These are phyloP conservation scores for Rutilus rutilus DNA, from an alignment of 2,113 vertebrate species.

Conservation along the genomic window DNA sequence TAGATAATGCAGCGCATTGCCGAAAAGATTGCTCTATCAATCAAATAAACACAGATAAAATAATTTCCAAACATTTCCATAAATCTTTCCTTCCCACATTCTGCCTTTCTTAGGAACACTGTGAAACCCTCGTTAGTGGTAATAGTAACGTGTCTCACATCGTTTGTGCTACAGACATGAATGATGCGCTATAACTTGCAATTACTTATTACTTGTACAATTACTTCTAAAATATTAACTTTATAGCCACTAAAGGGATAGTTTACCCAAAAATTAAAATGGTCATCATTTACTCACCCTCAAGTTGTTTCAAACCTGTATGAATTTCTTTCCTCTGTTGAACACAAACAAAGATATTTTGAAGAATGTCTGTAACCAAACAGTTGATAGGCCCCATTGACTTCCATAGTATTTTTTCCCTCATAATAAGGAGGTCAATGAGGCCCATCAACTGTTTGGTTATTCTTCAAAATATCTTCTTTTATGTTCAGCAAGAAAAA, in stretches of 20 bases:
- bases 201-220: too few species aligned
- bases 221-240: not conserved
- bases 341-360: not conserved
- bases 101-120: not conserved
- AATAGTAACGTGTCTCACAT: not conserved
- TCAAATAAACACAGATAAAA: slow-evolving; percentile 47
- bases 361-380: not conserved
- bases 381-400: not conserved
- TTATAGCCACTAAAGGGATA: too few species aligned
- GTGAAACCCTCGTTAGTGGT: not conserved
- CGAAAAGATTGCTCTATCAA: slow-evolving; percentile 10
- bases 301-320: too few species aligned
- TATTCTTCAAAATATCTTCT: too few species aligned
- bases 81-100: slow-evolving; percentile 14
- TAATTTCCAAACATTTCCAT: slow-evolving; percentile 23
- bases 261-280: too few species aligned
- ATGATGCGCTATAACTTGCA: not conserved
- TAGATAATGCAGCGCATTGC: slow-evolving; percentile 16
- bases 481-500: too few species aligned
- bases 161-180: not conserved
- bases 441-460: too few species aligned
- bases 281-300: too few species aligned
- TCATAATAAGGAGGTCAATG: not conserved
- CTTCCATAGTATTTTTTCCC: not conserved
- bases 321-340: too few species aligned